Base-by-base conservation (phyloP, 2,113 vertebrate species). In the Mesoclemmys tuberculata region DNA sequence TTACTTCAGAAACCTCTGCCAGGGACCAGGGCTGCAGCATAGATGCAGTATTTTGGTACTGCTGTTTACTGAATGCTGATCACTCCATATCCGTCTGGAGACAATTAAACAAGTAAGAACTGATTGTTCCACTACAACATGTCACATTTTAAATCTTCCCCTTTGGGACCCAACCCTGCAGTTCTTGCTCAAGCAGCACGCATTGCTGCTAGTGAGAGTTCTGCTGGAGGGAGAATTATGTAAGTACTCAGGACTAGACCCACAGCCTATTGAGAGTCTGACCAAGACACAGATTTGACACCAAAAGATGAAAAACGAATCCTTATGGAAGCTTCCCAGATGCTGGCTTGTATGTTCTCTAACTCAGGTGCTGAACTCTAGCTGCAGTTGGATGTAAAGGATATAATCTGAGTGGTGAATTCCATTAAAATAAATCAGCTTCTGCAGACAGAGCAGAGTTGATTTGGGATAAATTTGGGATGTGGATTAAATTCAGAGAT, bases 191-290 rank as follows among this genome's bases (percentile, higher is more conserved):
- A 22, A 1, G 89, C 85, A 10, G 19, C 2, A 1, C 82, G 68
- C 54, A 0, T 19, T 64, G 0, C 38, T 84, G 29, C 7, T 35
- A 10, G 54, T 0, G 1, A 8, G 35, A 81, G 71, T 46, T 44
- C 46, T 1, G 80, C 29, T 52, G 1, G 8, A 89, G 48, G 87
- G 11, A 81, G 0, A 90, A 90, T 95, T 92, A 97, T 92, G 96
- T 94, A 96, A 97, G 93, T 91, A 31, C 95, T 90, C 96, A 95
- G 96, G 89, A 91, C 94, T 2, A 31, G 90, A 35, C 80, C 75
- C 86, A 2, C 16, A 84, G 5, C 0, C 18, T 51, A 4, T 0
- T 0, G 64, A 35, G 93, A 74, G 61, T 46, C 58, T 68, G 0
- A 27, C 26, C 0, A 49, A 58, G 48, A 11, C 35, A 38, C 81